Conservation (phyloP, 2,113 vertebrate genomes). For the Atlantisia rogersi region DNA sequence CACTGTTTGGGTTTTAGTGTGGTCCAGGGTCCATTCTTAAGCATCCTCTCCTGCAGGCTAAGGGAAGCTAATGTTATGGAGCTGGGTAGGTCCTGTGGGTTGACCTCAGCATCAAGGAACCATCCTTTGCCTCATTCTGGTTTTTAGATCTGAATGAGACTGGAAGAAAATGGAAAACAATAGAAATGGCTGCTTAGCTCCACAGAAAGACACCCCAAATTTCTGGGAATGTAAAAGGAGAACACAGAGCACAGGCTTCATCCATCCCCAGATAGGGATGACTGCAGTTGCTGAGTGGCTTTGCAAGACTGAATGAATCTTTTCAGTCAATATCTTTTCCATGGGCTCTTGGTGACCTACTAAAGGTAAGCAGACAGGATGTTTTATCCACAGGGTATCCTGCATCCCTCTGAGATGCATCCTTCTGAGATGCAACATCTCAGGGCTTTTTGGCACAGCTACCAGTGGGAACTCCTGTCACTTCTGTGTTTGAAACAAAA, state of each 20-base stretch:
- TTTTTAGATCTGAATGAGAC: not conserved
- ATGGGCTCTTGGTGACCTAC: not conserved
- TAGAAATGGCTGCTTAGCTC: not conserved
- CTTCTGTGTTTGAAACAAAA: not conserved
- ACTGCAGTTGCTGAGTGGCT: not conserved
- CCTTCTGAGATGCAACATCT: not conserved
- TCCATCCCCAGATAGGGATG: not conserved
- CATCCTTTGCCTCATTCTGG: not conserved
- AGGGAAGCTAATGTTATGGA: not conserved
- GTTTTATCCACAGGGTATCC: not conserved
- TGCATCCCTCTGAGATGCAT: not conserved
- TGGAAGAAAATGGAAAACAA: not conserved
- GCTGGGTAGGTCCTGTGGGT: too few relatives aligned
- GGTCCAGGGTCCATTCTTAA: not conserved
- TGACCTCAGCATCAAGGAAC: not conserved
- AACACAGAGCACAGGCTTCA: not conserved
- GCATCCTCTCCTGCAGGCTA: not conserved
- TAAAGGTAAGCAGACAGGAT: accelerated
- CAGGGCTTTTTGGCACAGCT: not conserved
- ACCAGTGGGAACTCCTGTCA: not conserved
- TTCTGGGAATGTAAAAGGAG: not conserved
- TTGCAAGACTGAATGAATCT: not conserved
- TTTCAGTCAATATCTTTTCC: not conserved
- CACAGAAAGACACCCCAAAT: accelerated
- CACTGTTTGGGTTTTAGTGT: not conserved